Conservation (phyloP, 2,888 invertebrate species). For the Petrophora chlorosata region DNA sequence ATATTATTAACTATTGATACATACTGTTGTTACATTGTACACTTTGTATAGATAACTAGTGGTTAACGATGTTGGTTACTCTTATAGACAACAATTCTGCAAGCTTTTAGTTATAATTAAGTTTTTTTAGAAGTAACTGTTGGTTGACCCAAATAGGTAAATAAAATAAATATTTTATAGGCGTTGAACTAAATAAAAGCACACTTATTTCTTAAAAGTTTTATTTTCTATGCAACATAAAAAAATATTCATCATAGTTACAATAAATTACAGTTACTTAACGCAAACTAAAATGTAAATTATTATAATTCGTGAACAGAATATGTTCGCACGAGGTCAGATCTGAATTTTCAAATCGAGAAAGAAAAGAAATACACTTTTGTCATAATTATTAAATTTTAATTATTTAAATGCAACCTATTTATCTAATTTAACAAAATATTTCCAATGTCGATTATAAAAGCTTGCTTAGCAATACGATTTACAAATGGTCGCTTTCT, state of each 20-base stretch:
- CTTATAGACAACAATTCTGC: too few relatives aligned
- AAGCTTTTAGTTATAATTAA: too few relatives aligned
- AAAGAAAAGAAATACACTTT: constrained; percentile 52
- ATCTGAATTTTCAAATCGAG: constrained; percentile 44
- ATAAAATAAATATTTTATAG: too few relatives aligned
- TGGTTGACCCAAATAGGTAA: too few relatives aligned
- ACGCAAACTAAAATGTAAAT: constrained; percentile 77
- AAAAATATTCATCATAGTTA: constrained; percentile 84
- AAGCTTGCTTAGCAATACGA: constrained; percentile 62
- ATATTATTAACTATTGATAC: too few relatives aligned
- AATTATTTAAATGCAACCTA: constrained; percentile 63
- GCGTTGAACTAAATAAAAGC: constrained; percentile 45
- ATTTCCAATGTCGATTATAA: constrained; percentile 51
- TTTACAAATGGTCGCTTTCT: constrained; percentile 33
- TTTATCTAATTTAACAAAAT: constrained; percentile 57
- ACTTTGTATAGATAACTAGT: too few relatives aligned
- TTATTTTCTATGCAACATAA: constrained; percentile 85
- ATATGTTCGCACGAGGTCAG: constrained; percentile 56
- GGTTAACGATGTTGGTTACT: too few relatives aligned
- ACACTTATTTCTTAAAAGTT: constrained; percentile 75
- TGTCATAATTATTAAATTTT: constrained; percentile 59
- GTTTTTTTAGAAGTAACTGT: too few relatives aligned
- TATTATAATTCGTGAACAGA: constrained; percentile 72
- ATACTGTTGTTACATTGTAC: too few relatives aligned
- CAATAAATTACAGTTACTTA: constrained; percentile 83